Evolutionary conservation across 2,888 invertebrate species (phyloP), one percentile per base, ranked within the genome.

Genomic region (Kryphioiulus occultus): DNA sequence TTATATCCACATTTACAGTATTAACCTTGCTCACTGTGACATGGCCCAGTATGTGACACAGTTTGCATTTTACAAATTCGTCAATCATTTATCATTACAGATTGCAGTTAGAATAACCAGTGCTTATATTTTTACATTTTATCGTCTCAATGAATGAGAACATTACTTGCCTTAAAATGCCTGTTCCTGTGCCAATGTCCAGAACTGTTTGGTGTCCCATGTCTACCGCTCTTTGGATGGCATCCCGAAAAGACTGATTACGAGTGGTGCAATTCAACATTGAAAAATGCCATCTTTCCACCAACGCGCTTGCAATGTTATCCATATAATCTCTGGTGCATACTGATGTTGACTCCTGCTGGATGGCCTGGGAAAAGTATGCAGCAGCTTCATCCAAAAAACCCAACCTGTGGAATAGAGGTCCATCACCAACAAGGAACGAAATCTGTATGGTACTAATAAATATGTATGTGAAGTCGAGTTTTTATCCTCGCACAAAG

Each of bases 201-300:
- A 96, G 91, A 22, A 96, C 94, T 89, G 92, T 93, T 86, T 93
- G 93, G 89, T 92, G 92, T 22, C 93, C 93, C 42, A 91, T 90
- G 5, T 92, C 91, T 1, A 95, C 91, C 88, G 92, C 93, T 88
- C 93, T 92, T 26, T 91, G 90, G 89, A 96, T 95, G 0, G 96
- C 96, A 87, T 92, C 91, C 87, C 92, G 92, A 91, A 95, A 97
- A 0, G 94, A 93, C 88, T 93, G 91, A 92, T 97, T 96, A 83
- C 96, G 93, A 26, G 92, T 91, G 88, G 92, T 92, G 91, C 96
- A 96, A 92, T 96, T 97, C 39, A 96, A 92, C 96, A 96, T 96
- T 88, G 95, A 93, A 91, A 95, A 96, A 91, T 96, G 96, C 96
- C 96, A 96, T 86, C 96, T 92, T 89, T 95, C 95, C 83, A 96